Evolutionary conservation across 1,140 invertebrate genomes (phyloP).

Genomic region (Hylaeus anthracinus): DNA sequence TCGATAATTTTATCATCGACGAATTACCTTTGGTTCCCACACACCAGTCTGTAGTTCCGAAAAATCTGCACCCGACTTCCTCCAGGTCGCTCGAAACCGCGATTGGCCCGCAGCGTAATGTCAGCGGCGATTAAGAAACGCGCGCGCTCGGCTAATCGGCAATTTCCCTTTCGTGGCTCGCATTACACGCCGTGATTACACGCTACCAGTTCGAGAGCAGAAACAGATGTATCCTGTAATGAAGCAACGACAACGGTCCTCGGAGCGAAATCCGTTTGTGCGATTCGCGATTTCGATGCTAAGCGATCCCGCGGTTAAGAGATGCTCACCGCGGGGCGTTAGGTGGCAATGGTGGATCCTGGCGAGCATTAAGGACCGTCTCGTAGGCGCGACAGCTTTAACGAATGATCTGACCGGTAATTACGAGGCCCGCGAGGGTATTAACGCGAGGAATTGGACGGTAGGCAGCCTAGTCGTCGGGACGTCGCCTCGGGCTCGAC

Average conservation of each 20-base stretch:
- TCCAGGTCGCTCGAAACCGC: slow-evolving; percentile 6
- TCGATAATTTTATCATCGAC: too few species aligned
- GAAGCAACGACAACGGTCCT: slow-evolving; percentile 56
- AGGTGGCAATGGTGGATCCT: not conserved
- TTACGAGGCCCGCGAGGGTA: slow-evolving; percentile 17
- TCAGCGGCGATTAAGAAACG: slow-evolving; percentile 63
- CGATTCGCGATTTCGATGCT: slow-evolving; percentile 21
- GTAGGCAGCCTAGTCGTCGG: not conserved
- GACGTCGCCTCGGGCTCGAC: not conserved
- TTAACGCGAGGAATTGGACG: slow-evolving; percentile 26
- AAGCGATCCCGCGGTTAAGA: slow-evolving; percentile 27
- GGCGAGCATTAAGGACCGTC: slow-evolving; percentile 25
- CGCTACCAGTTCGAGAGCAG: slow-evolving; percentile 51
- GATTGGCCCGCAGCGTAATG: slow-evolving; percentile 17
- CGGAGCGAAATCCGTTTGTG: slow-evolving; percentile 20
- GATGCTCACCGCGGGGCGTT: not conserved
- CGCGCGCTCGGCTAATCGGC: slow-evolving; percentile 61
- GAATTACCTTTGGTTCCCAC: not conserved
- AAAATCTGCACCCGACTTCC: slow-evolving; percentile 10
- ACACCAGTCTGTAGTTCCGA: not conserved
- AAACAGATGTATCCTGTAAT: slow-evolving; percentile 74
- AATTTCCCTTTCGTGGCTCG: slow-evolving; percentile 73
- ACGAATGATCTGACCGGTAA: slow-evolving; percentile 38
- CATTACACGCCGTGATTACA: slow-evolving; percentile 73
- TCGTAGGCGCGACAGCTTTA: slow-evolving; percentile 44